Base-by-base conservation (phyloP, 1,140 invertebrate genomes). In the Bombus waltoni region DNA sequence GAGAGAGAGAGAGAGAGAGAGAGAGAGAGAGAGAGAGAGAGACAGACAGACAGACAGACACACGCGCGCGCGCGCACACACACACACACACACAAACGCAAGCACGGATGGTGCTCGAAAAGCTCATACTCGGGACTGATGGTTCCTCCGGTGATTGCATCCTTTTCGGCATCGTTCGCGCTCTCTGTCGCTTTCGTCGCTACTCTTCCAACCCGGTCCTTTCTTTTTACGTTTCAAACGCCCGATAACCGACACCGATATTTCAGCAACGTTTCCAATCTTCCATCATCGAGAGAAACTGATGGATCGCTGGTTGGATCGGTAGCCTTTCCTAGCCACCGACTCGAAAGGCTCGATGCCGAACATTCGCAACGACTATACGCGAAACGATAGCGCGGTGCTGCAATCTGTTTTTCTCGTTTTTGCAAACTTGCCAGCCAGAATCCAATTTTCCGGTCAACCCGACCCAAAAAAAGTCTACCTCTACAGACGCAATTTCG, bases 71-170 rank as follows among this genome's bases (percentile, higher is more conserved):
- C n/a, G n/a, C n/a, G n/a, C n/a, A n/a, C n/a, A n/a, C n/a, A n/a
- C n/a, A n/a, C n/a, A n/a, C n/a, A n/a, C n/a, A n/a, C n/a, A n/a
- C n/a, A n/a, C n/a, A n/a, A n/a, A n/a, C n/a, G n/a, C n/a, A n/a
- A n/a, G n/a, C 35, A 81, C 71, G 57, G 53, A 62, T 71, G 75
- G 15, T 47, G n/a, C 81, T 76, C 44, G 35, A 72, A 80, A 79
- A 80, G 76, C 68, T 62, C 53, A 59, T 79, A 72, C 32, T 85
- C 72, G 79, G 76, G 32, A 72, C 32, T 79, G 76, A 85, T 85
- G 72, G 83, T 85, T 72, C 76, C 35, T 79, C 68, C 35, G 53
- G 32, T 80, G 76, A 72, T 62, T 62, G 68, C 35, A 80, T 53
- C 68, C 57, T 44, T 59, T 44, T 80, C 74, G 22, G 42, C 22